Conservation (phyloP, 1,140 invertebrate genomes). For the Aradophagus sp. region DNA sequence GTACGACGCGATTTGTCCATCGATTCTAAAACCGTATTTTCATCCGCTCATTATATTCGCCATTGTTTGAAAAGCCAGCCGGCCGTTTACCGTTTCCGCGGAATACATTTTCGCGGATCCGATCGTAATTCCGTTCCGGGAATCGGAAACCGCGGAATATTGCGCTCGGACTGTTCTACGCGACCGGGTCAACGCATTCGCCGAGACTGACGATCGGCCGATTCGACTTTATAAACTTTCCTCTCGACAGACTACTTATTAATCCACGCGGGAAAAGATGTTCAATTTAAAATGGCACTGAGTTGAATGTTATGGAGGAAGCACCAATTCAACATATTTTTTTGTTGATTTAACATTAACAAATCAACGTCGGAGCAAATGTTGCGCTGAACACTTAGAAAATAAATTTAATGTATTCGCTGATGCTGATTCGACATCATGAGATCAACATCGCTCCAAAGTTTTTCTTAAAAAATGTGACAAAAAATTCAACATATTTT, state of each 20-base stretch:
- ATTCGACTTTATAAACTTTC: slow-evolving; percentile 10
- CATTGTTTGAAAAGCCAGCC: slow-evolving; percentile 43
- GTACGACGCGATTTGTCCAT: slow-evolving; percentile 21
- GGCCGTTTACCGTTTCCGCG: slow-evolving; percentile 48
- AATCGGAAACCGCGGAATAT: slow-evolving; percentile 49
- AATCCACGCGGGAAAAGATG: slow-evolving; percentile 6
- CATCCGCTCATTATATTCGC: slow-evolving; percentile 40
- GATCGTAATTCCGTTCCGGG: slow-evolving; percentile 51
- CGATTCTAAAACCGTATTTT: slow-evolving; percentile 41
- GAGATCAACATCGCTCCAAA: no score
- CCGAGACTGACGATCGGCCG: not conserved
- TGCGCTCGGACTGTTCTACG: slow-evolving; percentile 32
- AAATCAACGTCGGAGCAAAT: no score
- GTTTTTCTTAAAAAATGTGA: no score
- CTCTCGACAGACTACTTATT: slow-evolving; percentile 4
- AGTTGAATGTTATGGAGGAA: no score
- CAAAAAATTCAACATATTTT: no score
- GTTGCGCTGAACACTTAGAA: no score
- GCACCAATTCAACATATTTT: no score
- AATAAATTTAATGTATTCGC: no score
- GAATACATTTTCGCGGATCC: slow-evolving; percentile 52
- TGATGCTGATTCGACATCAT: no score
- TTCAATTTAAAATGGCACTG: no score
- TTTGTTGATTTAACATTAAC: no score
- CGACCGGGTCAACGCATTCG: slow-evolving; percentile 36